phyloP scores from a whole-genome alignment of 2,888 invertebrate genomes.

The Lasioglossum vierecki region DNA sequence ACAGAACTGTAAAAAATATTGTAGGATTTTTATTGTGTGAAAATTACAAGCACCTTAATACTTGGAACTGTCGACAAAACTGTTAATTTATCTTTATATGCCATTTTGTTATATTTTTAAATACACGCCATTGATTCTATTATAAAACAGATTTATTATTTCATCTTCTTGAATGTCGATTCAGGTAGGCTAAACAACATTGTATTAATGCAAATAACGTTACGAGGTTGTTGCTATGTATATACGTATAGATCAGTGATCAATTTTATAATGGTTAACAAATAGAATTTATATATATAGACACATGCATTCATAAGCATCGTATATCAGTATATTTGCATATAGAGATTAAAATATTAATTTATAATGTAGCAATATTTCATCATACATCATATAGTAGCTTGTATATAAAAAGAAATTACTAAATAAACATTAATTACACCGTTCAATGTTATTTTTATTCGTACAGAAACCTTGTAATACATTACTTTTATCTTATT shows the following conservation, averaged over 20 bases:
- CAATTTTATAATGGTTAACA: conserved; percentile 25
- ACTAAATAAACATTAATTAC: conserved; percentile 50
- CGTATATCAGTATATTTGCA: conserved; percentile 20
- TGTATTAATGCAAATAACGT: conserved; percentile 48
- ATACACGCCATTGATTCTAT: conserved; percentile 46
- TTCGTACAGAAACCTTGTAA: conserved; percentile 50
- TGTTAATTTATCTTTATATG: conserved; percentile 62
- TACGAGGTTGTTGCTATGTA: conserved; percentile 35
- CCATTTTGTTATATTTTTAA: conserved; percentile 54
- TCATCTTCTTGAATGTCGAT: conserved; percentile 26
- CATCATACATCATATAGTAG: conserved; percentile 35
- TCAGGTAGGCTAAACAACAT: conserved; percentile 40
- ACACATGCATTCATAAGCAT: conserved; percentile 29
- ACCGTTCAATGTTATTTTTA: conserved; percentile 58
- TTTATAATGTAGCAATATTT: conserved; percentile 43
- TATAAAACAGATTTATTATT: conserved; percentile 59
- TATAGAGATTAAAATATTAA: conserved; percentile 29
- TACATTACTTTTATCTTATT: conserved; percentile 34
- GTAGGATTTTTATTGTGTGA: conserved; percentile 67
- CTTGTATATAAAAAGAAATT: conserved; percentile 51
- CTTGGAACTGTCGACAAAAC: conserved; percentile 17
- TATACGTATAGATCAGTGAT: conserved; percentile 43
- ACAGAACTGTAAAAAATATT: conserved; percentile 67
- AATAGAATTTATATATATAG: conserved; percentile 39
- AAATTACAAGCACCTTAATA: conserved; percentile 29